A percentile compares a stretch with the other conserved stretches of the same genome.
Evolutionary conservation across 2,113 vertebrate genomes (phyloP).

Genomic region (Murina feae): DNA sequence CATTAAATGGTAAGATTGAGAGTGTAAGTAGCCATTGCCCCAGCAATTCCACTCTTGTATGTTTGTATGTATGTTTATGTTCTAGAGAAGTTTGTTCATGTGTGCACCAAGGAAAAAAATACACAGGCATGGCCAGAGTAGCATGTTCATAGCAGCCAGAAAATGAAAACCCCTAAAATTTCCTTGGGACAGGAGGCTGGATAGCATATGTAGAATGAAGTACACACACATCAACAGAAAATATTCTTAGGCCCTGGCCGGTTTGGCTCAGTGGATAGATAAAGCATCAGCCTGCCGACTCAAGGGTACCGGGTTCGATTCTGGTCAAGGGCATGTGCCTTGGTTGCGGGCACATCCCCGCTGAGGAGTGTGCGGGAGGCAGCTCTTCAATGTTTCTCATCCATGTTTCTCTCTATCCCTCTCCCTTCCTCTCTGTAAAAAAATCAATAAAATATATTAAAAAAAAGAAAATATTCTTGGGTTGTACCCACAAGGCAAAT

Average conservation of each 20-base stretch:
- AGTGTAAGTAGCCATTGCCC: not conserved
- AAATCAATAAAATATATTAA: too few relatives aligned
- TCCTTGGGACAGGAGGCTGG: not conserved
- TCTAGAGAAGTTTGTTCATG: not conserved
- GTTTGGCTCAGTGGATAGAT: too few relatives aligned
- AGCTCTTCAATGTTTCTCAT: too few relatives aligned
- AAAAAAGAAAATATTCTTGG: too few relatives aligned
- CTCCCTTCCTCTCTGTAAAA: too few relatives aligned
- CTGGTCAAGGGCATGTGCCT: too few relatives aligned
- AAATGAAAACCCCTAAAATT: not conserved
- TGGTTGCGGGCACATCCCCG: too few relatives aligned
- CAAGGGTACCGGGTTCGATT: too few relatives aligned
- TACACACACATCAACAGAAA: not conserved
- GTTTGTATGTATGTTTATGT: not conserved
- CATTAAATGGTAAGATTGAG: not conserved
- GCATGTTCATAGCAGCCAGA: not conserved
- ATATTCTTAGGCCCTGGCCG: too few relatives aligned
- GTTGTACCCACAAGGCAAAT: not conserved
- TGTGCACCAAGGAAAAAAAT: not conserved
- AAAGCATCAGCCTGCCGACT: too few relatives aligned
- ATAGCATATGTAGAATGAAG: not conserved
- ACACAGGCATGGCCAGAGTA: not conserved
- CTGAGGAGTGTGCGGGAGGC: too few relatives aligned
- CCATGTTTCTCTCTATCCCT: too few relatives aligned
- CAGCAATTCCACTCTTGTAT: not conserved